Base-by-base conservation (phyloP, 2,888 invertebrate species). In the Heliconius erato region DNA sequence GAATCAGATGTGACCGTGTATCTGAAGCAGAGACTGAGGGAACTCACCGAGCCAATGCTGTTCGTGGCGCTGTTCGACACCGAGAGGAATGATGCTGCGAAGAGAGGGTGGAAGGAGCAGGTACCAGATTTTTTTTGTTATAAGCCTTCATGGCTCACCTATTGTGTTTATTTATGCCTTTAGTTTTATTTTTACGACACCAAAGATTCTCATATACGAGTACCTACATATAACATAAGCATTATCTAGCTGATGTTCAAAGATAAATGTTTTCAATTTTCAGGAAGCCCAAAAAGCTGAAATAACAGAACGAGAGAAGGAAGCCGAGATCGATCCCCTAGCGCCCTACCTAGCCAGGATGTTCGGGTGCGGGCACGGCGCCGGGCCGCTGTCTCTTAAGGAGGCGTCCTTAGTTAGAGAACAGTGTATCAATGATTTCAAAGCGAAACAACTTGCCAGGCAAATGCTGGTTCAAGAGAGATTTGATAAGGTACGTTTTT, bases 341-440 rank as follows among this genome's bases (percentile, higher is more conserved):
- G 96, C 96, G 7, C 97, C 97, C 0, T 97, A 97, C 89, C 88
- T 97, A 26, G 97, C 97, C 2, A 95, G 96, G 44, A 92, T 97
- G 89, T 96, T 96, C 40, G 95, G 96, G 65, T 94, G 96, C 0
- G 90, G 91, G 0, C 92, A 91, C 59, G 91, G 97, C 26, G 87
- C 90, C 0, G 93, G 93, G 0, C 85, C 88, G 0, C 91, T 97
- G 71, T 96, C 96, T 0, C 68, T 93, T 0, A 92, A 95, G 78
- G 94, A 97, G 59, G 96, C 96, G 23, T 91, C 96, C 0, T 89
- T 96, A 7, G 90, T 97, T 12, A 93, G 96, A 63, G 94, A 97
- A 6, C 95, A 96, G 83, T 98, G 98, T 84, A 92, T 98, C 69
- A 95, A 95, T 79, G 98, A 98, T 89, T 97, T 97, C 86, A 97